phyloP scores from a whole-genome alignment of 23 tunicate species.

The Halocynthia aurantium region DNA sequence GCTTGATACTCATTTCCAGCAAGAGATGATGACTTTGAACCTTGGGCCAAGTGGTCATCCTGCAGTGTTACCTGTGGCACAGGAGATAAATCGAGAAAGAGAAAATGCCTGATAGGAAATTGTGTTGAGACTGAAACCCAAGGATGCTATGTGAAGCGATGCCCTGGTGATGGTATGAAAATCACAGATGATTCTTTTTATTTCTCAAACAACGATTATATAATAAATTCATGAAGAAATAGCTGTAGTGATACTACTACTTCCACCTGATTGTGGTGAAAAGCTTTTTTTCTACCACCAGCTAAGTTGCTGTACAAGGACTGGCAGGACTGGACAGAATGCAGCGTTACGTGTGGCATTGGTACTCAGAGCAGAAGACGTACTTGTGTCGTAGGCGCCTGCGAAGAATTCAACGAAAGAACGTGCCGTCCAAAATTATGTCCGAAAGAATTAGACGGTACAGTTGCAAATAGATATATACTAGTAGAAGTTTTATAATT shows the following conservation, averaged over 20 bases:
- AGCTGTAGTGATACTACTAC: too few relatives aligned
- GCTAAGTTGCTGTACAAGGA: background rate
- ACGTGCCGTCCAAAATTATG: conserved; percentile 6
- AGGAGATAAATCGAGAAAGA: conserved; percentile 4
- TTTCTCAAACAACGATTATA: too few relatives aligned
- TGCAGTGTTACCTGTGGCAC: conserved; percentile 19
- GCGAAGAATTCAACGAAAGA: conserved; percentile 17
- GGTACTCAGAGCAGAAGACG: conserved; percentile 12
- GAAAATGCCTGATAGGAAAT: background rate
- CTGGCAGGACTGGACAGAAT: conserved; percentile 15
- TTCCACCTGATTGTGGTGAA: too few relatives aligned
- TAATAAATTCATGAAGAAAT: too few relatives aligned
- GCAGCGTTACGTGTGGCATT: conserved; percentile 17
- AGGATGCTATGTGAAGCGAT: conserved; percentile 8
- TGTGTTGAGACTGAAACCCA: conserved; percentile 7
- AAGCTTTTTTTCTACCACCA: too few relatives aligned
- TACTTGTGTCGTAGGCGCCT: conserved; percentile 5
- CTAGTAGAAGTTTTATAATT: too few relatives aligned
- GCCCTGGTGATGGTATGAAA: background rate
- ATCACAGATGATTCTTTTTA: too few relatives aligned
- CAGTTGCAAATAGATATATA: too few relatives aligned
- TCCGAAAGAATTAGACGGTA: background rate
- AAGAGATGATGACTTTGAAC: background rate
- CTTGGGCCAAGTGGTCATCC: conserved; percentile 12
- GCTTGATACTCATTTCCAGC: too few relatives aligned